Percentiles rank a stretch among this genome's conserved stretches.
Conservation (phyloP, 92 coral and sea anemone species). For the Hydrozoanthus gracilis region DNA sequence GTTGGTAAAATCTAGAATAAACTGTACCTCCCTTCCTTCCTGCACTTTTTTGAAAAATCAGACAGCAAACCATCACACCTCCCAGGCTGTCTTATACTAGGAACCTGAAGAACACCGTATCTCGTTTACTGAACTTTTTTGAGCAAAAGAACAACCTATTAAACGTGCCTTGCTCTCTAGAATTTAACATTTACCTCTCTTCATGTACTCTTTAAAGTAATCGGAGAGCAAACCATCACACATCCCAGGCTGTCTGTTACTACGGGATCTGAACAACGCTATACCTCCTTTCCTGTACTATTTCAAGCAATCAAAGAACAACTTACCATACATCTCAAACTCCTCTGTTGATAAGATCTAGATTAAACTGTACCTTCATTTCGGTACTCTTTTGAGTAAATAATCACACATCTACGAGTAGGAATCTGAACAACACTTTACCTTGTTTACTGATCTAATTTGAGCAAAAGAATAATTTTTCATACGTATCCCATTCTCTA, state of each 20-base stretch:
- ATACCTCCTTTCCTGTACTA: constrained; percentile 51
- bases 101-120: not conserved
- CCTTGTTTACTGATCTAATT: not conserved
- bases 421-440: not conserved
- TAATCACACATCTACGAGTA: no score
- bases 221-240: not conserved
- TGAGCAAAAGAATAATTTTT: not conserved
- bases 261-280: not conserved
- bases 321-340: constrained; percentile 68
- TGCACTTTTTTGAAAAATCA: not conserved
- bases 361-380: not conserved
- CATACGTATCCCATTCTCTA: not conserved
- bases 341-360: constrained; percentile 36
- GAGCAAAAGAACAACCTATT: not conserved
- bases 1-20: no score
- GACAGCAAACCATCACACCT: constrained; percentile 71
- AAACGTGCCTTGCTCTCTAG: not conserved
- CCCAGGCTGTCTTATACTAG: constrained; percentile 63
- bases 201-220: constrained; percentile 66
- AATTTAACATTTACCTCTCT: no score
- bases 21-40: not conserved
- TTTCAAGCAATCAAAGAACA: constrained; percentile 72
- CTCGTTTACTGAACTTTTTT: not conserved
- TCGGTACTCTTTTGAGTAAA: not conserved
- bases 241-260: not conserved